phyloP scores from a whole-genome alignment of 2,888 invertebrate genomes.

The Diaphora mendica region DNA sequence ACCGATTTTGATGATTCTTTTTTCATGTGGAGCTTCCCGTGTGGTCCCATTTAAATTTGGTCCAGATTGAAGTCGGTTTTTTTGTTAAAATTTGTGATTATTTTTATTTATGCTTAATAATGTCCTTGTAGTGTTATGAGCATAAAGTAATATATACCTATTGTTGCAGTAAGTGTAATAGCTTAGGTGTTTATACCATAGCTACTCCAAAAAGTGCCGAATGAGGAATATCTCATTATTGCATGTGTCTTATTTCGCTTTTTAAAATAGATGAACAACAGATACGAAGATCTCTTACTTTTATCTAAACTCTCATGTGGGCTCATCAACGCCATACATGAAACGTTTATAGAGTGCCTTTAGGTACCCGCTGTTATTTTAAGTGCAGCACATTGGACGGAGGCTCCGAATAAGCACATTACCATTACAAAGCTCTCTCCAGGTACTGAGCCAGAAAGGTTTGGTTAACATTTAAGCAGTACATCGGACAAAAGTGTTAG shows the following conservation, averaged over 20 bases:
- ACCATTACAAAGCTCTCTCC: slow-evolving; percentile 4
- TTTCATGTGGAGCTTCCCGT: no score
- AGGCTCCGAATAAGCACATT: not conserved
- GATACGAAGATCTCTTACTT: not conserved
- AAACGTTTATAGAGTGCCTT: not conserved
- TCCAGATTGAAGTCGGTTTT: no score
- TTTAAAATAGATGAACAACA: not conserved
- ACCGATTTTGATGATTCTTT: no score
- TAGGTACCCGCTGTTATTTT: not conserved
- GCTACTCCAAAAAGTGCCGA: not conserved
- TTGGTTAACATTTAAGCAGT: not conserved
- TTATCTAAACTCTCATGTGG: not conserved
- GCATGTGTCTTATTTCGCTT: no score
- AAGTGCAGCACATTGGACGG: not conserved
- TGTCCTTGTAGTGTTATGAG: not conserved
- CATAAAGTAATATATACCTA: not conserved
- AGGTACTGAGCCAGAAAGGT: not conserved
- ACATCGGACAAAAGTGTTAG: not conserved
- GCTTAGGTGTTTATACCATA: not conserved
- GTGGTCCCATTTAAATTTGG: no score
- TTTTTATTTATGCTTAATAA: no score
- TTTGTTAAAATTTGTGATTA: no score
- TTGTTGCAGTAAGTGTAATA: not conserved
- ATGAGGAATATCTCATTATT: not conserved
- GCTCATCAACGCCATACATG: not conserved